Evolutionary conservation across 2,888 invertebrate species (phyloP), one percentile per base, ranked within the genome.

Genomic region (Alcis repandata): DNA sequence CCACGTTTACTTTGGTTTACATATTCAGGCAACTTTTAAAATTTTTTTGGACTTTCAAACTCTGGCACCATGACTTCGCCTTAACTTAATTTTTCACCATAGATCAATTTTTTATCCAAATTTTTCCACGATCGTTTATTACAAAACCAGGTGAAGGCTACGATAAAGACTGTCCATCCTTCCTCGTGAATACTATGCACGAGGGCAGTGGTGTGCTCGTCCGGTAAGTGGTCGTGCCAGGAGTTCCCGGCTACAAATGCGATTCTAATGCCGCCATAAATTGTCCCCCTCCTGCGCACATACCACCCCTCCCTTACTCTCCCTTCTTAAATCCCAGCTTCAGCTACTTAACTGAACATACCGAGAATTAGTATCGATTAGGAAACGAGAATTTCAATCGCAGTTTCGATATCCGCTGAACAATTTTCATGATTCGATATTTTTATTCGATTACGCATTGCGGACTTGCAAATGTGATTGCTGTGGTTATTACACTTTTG

Each of bases 211-310:
- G 67, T 67, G 66, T 51, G 59, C 79, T 79, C 80, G 80, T 83
- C 80, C 78, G 75, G 68, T 51, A 43, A 64, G 49, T 54, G 48
- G 27, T 51, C 69, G 62, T 60, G 20, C 68, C 64, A 72, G 66
- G 73, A 68, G 68, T 74, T 68, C 71, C 74, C 66, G 64, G 77
- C 79, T 84, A 82, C 84, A 88, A 88, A 88, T 86, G 89, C 80
- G 89, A 88, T 84, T 88, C 88, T 90, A 90, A 90, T 90, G 89
- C 88, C 78, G 69, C 85, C 78, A 89, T 90, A 89, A 90, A 90
- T 90, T 83, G 81, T 73, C 67, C 73, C 78, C 79, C 79, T 79
- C 82, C 70, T 82, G 81, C 81, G 82, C 84, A 84, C 72, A 32
- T 43, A 76, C 49, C 40, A 32, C 73, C 76, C 75, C 74, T 74